Conservation (phyloP, 2,888 invertebrate genomes). For the Norana najaformis region DNA sequence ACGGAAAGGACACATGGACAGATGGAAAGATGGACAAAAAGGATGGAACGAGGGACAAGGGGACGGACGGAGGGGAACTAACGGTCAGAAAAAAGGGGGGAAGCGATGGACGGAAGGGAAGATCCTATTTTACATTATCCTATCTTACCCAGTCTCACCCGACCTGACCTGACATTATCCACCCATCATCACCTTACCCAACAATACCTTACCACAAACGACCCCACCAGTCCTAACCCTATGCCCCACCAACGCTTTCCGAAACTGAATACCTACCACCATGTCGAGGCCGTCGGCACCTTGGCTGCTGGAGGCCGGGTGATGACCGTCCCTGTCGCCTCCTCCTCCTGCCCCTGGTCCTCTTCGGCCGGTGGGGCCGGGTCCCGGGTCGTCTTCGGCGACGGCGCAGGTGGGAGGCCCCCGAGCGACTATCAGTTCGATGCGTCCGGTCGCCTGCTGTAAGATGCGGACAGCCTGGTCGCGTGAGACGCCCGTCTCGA, state of each 20-base stretch:
- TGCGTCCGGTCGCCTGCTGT: conserved; percentile 72
- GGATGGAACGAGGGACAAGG: neutral
- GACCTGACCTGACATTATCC: too few species aligned
- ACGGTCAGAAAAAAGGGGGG: too few species aligned
- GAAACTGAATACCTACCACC: neutral
- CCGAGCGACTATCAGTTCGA: conserved; percentile 62
- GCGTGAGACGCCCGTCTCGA: conserved; percentile 75
- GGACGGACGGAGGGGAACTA: neutral
- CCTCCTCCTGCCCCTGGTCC: neutral
- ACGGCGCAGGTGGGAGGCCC: conserved; percentile 42
- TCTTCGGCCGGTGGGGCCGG: neutral
- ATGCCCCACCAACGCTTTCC: too few species aligned
- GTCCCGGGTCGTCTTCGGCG: neutral
- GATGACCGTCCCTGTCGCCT: neutral
- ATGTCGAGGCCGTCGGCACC: neutral
- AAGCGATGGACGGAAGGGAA: neutral
- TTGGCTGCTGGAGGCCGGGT: neutral
- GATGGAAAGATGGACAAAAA: neutral
- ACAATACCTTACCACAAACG: too few species aligned
- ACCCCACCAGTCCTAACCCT: too few species aligned
- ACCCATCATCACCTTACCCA: too few species aligned
- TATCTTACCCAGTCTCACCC: too few species aligned
- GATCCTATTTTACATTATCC: too few species aligned
- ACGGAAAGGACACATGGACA: too few species aligned
- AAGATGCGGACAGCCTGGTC: conserved; percentile 79